Conservation (phyloP, 2,113 vertebrate species). For the Nothocercus nigrocapillus region DNA sequence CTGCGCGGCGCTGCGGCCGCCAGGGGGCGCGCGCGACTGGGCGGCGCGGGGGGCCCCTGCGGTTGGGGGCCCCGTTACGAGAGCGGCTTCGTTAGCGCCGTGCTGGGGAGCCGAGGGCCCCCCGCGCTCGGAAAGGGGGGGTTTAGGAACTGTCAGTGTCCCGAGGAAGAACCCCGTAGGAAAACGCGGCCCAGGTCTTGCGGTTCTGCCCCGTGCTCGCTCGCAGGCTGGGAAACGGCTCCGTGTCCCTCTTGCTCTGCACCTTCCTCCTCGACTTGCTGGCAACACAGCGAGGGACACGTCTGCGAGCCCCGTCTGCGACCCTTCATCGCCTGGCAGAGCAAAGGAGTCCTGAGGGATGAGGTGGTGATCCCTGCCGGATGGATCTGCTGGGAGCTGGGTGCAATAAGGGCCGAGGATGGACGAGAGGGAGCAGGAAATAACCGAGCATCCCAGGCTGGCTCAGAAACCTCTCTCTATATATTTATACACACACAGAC, state of each 20-base stretch:
- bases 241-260: background rate
- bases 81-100: rapidly evolving
- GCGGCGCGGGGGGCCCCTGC: background rate
- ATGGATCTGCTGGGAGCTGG: rapidly evolving
- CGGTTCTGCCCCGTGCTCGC: background rate
- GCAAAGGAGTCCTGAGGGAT: background rate
- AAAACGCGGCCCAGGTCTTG: rapidly evolving
- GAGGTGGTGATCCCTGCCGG: rapidly evolving
- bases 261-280: background rate
- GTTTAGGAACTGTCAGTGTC: background rate
- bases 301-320: background rate
- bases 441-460: background rate
- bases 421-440: background rate
- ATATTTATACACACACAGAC: too few relatives aligned
- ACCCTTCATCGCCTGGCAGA: background rate
- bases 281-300: background rate
- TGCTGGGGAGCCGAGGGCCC: background rate
- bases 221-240: rapidly evolving
- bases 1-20: background rate
- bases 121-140: background rate
- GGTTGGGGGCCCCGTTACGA: background rate
- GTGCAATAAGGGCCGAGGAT: background rate
- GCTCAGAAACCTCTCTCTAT: background rate
- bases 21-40: background rate
- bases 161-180: rapidly evolving